Conservation (phyloP, 2,797 vertebrate genomes). For the Taenioides sp. region DNA sequence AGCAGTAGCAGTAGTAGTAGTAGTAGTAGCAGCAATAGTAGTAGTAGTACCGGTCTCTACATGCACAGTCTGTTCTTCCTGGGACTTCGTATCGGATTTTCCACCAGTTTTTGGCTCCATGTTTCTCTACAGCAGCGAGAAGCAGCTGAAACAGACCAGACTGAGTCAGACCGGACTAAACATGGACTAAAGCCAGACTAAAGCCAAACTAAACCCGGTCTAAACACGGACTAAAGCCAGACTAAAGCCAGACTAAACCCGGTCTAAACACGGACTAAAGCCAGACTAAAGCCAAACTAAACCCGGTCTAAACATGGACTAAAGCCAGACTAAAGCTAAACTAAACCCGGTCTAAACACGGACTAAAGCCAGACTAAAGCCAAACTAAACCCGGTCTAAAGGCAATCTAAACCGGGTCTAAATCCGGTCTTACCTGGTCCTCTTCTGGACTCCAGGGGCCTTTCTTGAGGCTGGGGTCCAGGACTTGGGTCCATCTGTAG, state of each 20-base stretch:
- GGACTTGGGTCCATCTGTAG: constrained; percentile 87
- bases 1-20: too few relatives aligned
- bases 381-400: too few relatives aligned
- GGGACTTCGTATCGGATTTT: constrained; percentile 87
- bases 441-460: constrained; percentile 86
- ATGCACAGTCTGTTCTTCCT: constrained; percentile 84
- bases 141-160: constrained; percentile 75
- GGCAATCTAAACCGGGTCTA: background rate
- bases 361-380: too few relatives aligned
- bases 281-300: too few relatives aligned
- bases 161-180: background rate
- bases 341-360: too few relatives aligned
- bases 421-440: constrained; percentile 63
- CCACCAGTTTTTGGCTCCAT: constrained; percentile 85
- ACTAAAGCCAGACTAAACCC: background rate
- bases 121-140: constrained; percentile 80
- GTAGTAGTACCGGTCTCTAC: constrained; percentile 84
- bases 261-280: background rate
- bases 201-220: too few relatives aligned
- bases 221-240: background rate
- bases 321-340: background rate
- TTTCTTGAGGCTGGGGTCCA: constrained; percentile 86
- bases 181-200: background rate
- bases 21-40: background rate
- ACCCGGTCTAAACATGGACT: background rate